These are phyloP conservation scores for Entomyzon cyanotis DNA, from an alignment of 2,113 vertebrate species.

Conservation along the genomic window DNA sequence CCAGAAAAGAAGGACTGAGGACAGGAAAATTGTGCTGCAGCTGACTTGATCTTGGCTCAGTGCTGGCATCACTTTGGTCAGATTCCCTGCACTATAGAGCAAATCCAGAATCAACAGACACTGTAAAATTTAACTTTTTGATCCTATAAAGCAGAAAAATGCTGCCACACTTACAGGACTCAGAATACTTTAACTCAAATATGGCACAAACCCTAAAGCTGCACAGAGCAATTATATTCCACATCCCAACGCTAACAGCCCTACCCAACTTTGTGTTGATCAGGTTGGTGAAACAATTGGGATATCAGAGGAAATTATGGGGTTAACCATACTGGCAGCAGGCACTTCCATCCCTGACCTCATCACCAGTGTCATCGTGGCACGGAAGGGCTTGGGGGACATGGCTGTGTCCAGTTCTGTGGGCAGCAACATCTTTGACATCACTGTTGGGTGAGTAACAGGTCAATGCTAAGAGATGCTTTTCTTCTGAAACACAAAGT, in stretches of 20 bases:
- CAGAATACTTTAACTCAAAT: background rate
- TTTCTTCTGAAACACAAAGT: background rate
- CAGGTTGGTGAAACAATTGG: constrained; percentile 96
- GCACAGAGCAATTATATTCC: background rate
- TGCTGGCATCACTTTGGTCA: background rate
- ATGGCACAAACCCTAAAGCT: background rate
- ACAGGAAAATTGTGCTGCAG: background rate
- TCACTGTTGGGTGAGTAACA: constrained; percentile 91
- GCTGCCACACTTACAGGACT: fast-evolving
- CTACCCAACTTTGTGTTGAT: background rate
- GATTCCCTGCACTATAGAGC: background rate
- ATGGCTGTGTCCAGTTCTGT: constrained; percentile 98
- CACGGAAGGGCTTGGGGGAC: constrained; percentile 93
- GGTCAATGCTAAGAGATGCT: background rate
- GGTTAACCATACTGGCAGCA: constrained; percentile 92
- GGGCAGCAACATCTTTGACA: constrained; percentile 97
- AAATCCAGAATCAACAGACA: background rate
- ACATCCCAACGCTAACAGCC: background rate
- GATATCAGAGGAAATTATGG: constrained; percentile 98
- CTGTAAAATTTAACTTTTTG: background rate
- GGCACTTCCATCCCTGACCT: constrained; percentile 97
- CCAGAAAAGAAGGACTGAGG: background rate
- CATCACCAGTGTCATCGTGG: constrained; percentile 96
- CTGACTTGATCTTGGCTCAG: background rate
- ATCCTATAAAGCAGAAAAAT: background rate